Conservation (phyloP, 2,797 vertebrate genomes). For the Apodemus agrarius region DNA sequence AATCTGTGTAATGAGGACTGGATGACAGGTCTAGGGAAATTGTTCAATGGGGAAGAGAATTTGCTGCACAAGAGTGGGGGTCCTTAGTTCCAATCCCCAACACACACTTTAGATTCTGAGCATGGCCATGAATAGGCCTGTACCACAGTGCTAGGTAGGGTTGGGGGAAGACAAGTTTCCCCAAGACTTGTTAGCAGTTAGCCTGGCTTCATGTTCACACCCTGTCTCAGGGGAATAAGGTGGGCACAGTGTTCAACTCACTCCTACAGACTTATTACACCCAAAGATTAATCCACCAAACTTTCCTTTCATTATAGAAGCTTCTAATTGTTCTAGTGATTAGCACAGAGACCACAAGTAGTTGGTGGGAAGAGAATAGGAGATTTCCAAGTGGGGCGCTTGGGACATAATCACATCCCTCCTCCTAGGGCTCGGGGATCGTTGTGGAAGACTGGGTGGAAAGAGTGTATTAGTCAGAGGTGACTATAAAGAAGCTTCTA, state of each 20-base stretch:
- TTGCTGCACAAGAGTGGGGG: neutral
- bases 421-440: neutral
- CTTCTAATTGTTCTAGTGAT: neutral
- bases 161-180: neutral
- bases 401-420: neutral
- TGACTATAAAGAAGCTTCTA: neutral
- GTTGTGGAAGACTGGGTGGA: neutral
- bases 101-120: neutral
- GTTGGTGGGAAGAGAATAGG: neutral
- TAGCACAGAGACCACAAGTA: neutral
- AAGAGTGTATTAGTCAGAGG: neutral
- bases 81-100: neutral
- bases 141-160: no score
- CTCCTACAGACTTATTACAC: neutral
- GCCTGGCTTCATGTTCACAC: neutral
- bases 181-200: neutral
- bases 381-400: neutral
- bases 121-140: neutral
- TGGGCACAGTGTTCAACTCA: neutral
- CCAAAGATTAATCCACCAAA: neutral
- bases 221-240: neutral
- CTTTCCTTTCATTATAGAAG: neutral
- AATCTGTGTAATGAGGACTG: constrained; percentile 13
- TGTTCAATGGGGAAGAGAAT: neutral
- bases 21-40: neutral